phyloP scores from a whole-genome alignment of 2,888 invertebrate genomes.

The Spicauda simplicius region DNA sequence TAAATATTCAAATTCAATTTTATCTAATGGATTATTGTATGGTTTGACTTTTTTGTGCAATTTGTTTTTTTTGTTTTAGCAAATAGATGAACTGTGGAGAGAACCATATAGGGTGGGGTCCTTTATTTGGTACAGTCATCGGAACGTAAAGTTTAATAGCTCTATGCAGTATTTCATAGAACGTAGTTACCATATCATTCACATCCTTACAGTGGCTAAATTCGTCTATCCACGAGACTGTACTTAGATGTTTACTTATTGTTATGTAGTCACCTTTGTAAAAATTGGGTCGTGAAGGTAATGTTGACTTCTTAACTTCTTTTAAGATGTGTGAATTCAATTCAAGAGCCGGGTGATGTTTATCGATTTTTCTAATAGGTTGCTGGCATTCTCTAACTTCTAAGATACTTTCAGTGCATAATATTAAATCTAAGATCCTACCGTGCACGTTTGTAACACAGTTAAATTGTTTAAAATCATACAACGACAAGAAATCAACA shows the following conservation, averaged over 20 bases:
- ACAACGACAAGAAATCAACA: not conserved
- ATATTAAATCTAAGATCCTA: slow-evolving; percentile 7
- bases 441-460: not conserved
- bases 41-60: no score
- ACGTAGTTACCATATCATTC: slow-evolving; percentile 9
- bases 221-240: slow-evolving; percentile 15
- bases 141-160: no score
- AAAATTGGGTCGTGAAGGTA: not conserved
- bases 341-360: slow-evolving; percentile 11
- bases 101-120: no score
- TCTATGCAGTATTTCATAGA: no score
- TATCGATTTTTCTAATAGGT: slow-evolving; percentile 10
- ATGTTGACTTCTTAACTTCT: not conserved
- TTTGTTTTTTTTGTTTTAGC: no score
- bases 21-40: no score
- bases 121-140: no score
- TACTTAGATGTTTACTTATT: not conserved
- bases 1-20: no score
- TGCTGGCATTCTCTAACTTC: not conserved
- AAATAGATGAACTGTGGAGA: no score
- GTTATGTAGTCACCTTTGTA: slow-evolving; percentile 8
- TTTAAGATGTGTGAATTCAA: not conserved
- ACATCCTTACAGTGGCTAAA: not conserved
- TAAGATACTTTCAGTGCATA: not conserved
- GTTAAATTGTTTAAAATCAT: slow-evolving; percentile 9